A percentile compares a stretch with the other conserved stretches of the same genome.
Conservation (phyloP, 2,113 vertebrate species). For the Tragelaphus scriptus region DNA sequence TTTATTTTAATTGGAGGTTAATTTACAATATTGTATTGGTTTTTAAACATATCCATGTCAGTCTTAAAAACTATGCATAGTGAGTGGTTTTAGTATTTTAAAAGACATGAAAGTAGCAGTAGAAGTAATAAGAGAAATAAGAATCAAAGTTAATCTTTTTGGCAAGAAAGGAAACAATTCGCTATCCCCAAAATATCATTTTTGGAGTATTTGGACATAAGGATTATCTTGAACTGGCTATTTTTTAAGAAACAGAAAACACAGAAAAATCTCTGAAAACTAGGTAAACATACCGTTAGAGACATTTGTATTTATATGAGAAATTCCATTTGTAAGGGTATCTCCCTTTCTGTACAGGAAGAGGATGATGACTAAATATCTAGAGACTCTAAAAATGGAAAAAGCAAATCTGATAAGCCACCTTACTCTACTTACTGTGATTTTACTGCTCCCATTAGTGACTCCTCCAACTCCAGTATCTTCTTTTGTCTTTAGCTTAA, state of each 20-base stretch:
- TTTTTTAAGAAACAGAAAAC: background rate
- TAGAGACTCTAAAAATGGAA: background rate
- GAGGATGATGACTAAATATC: background rate
- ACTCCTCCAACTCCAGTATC: background rate
- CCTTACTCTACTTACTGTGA: background rate
- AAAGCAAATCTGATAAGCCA: background rate
- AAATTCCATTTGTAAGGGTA: background rate
- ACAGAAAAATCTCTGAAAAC: background rate
- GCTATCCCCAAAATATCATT: background rate
- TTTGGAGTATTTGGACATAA: background rate
- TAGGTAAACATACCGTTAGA: background rate
- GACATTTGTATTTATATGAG: background rate
- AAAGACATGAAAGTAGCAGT: background rate
- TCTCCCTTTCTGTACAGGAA: background rate
- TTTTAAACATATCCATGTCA: background rate
- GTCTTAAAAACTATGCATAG: background rate
- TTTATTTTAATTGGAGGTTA: too few relatives aligned
- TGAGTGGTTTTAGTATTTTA: background rate
- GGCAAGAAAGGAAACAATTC: background rate
- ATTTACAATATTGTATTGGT: too few relatives aligned
- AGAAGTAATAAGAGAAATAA: background rate
- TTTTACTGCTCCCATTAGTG: background rate
- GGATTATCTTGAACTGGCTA: background rate
- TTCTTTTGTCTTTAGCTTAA: background rate
- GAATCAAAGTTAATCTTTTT: background rate